A percentile compares a stretch with the other conserved stretches of the same genome.
Conservation (phyloP, 2,113 vertebrate species). For the Albula glossodonta region DNA sequence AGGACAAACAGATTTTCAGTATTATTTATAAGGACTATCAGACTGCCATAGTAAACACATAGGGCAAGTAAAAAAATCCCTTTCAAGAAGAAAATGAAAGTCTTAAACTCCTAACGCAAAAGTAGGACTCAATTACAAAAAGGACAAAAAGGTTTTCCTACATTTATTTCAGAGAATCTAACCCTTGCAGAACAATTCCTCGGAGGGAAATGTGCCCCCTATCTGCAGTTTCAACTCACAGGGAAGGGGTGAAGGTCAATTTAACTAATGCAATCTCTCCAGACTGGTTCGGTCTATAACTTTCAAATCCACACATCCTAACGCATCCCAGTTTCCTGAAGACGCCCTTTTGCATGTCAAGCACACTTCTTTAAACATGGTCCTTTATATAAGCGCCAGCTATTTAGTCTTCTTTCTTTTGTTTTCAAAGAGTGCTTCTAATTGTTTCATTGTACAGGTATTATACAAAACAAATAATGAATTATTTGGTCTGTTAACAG, state of each 20-base stretch:
- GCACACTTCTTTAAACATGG: not conserved
- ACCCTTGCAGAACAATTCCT: not conserved
- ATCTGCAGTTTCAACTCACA: not conserved
- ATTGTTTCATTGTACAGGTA: not conserved
- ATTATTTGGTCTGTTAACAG: not conserved
- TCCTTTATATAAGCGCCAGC: not conserved
- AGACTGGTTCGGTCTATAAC: not conserved
- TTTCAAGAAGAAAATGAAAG: not conserved
- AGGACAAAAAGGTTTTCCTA: not conserved
- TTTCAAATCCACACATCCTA: not conserved
- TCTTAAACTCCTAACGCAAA: not conserved
- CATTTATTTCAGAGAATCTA: not conserved
- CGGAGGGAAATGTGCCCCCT: not conserved
- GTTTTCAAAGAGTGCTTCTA: not conserved
- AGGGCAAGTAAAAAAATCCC: not conserved
- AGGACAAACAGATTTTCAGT: not conserved
- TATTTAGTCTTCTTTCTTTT: not conserved
- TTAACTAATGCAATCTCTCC: not conserved
- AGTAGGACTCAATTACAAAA: conserved; percentile 1
- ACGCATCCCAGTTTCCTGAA: not conserved
- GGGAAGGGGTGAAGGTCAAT: not conserved
- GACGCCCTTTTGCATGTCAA: not conserved
- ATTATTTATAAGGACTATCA: conserved; percentile 3
- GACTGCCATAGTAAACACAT: not conserved
- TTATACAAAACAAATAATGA: not conserved